A percentile compares a stretch with the other conserved stretches of the same genome.
Evolutionary conservation across 2,888 invertebrate genomes (phyloP).

Genomic region (Falcaria lacertinaria): DNA sequence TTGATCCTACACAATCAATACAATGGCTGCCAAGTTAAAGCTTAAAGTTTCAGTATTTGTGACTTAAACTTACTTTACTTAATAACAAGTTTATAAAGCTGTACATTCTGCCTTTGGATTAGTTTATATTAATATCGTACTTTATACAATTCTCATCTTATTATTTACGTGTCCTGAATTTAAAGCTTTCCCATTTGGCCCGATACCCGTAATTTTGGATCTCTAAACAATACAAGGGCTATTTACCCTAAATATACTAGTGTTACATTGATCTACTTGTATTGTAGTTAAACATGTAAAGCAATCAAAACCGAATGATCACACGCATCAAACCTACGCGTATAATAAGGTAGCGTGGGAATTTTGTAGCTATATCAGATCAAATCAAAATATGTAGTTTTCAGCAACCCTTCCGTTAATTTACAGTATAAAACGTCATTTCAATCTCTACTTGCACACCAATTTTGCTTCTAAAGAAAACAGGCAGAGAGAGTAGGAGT

Average conservation of each 20-base stretch:
- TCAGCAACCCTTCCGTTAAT: no score
- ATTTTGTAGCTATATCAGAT: no score
- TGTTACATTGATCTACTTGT: not conserved
- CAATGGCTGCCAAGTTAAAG: constrained; percentile 36
- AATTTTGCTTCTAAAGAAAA: not conserved
- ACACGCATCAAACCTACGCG: no score
- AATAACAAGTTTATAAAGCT: not conserved
- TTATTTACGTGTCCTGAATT: not conserved
- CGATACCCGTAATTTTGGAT: constrained; percentile 10
- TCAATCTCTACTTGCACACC: no score
- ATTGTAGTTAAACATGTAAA: not conserved
- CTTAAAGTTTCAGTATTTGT: constrained; percentile 25
- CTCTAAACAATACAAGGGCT: not conserved
- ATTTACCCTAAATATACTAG: not conserved
- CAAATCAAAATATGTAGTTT: no score
- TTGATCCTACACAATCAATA: constrained; percentile 38
- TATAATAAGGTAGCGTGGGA: no score
- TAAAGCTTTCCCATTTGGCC: constrained; percentile 8
- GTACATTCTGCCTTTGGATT: constrained; percentile 1
- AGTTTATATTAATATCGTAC: not conserved
- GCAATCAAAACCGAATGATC: constrained; percentile 8
- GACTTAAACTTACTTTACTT: constrained; percentile 13
- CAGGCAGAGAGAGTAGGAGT: not conserved
- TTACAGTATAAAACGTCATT: no score
- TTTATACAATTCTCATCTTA: not conserved